phyloP scores from a whole-genome alignment of 2,888 invertebrate species.

The Patella pellucida region DNA sequence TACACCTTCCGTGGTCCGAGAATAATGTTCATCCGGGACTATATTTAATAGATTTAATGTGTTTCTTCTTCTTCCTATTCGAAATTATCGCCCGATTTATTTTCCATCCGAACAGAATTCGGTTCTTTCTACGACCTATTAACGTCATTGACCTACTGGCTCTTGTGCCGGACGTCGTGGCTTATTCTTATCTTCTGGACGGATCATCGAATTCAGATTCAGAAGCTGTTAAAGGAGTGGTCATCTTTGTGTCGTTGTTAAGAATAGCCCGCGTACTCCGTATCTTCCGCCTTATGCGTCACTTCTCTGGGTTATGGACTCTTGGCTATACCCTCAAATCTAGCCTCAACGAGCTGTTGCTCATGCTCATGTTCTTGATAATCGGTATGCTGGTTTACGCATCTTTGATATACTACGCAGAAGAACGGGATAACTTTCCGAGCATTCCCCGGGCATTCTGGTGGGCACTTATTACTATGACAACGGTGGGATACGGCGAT shows the following conservation, averaged over 20 bases:
- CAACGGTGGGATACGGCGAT: slow-evolving; percentile 67
- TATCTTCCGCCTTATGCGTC: slow-evolving; percentile 60
- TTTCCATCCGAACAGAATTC: slow-evolving; percentile 40
- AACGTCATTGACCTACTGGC: slow-evolving; percentile 41
- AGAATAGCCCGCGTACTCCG: slow-evolving; percentile 56
- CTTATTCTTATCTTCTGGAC: slow-evolving; percentile 34
- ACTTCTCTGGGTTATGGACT: slow-evolving; percentile 62
- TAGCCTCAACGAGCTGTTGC: slow-evolving; percentile 59
- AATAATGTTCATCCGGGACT: slow-evolving; percentile 36
- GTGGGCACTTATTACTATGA: slow-evolving; percentile 68
- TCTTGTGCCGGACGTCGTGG: slow-evolving; percentile 29
- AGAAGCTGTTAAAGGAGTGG: slow-evolving; percentile 23
- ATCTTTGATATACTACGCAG: slow-evolving; percentile 63
- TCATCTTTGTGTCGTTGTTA: slow-evolving; percentile 51
- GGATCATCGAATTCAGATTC: slow-evolving; percentile 28
- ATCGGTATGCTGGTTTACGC: slow-evolving; percentile 63
- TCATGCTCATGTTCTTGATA: slow-evolving; percentile 61
- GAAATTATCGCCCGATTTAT: slow-evolving; percentile 53
- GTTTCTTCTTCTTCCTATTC: slow-evolving; percentile 55
- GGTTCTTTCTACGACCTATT: slow-evolving; percentile 39
- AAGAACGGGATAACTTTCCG: slow-evolving; percentile 48
- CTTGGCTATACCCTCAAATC: slow-evolving; percentile 63
- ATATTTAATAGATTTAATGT: slow-evolving; percentile 46
- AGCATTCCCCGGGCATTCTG: slow-evolving; percentile 63
- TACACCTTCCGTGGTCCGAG: not conserved